Conservation (phyloP, 2,113 vertebrate genomes). For the Glareola pratincola region DNA sequence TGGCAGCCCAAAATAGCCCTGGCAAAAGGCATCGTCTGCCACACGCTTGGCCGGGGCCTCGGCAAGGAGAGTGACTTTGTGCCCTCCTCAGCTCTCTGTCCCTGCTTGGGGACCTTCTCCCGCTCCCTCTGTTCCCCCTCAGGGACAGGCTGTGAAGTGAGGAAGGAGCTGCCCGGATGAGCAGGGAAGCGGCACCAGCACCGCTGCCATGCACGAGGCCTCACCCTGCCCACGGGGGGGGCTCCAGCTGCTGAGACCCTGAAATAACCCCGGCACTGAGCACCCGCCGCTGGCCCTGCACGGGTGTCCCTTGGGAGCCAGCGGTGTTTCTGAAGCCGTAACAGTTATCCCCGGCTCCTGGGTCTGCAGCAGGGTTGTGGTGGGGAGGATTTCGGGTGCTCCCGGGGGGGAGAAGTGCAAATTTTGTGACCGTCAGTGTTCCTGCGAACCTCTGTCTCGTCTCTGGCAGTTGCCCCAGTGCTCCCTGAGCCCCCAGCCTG, state of each 20-base stretch:
- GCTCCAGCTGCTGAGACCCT: neutral
- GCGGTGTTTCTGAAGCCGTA: neutral
- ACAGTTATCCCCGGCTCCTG: neutral
- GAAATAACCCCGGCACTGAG: neutral
- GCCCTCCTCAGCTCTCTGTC: neutral
- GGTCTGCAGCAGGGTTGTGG: fast-evolving
- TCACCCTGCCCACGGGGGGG: neutral
- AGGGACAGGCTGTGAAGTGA: neutral
- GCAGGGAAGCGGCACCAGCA: neutral
- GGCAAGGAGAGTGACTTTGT: neutral
- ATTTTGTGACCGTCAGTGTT: neutral
- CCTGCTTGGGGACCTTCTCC: neutral
- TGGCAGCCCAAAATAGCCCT: neutral
- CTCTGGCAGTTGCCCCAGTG: neutral
- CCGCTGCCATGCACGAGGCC: neutral
- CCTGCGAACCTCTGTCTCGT: neutral
- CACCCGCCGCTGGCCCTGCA: neutral
- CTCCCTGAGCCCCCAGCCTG: neutral
- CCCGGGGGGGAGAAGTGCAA: no score
- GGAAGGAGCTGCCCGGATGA: neutral
- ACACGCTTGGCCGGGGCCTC: neutral
- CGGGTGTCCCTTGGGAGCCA: neutral
- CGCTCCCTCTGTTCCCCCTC: neutral
- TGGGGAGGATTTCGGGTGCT: neutral
- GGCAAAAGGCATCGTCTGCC: neutral